These are phyloP conservation scores for Drosophila ezoana DNA, from an alignment of 2,888 invertebrate genomes.

Conservation along the genomic window DNA sequence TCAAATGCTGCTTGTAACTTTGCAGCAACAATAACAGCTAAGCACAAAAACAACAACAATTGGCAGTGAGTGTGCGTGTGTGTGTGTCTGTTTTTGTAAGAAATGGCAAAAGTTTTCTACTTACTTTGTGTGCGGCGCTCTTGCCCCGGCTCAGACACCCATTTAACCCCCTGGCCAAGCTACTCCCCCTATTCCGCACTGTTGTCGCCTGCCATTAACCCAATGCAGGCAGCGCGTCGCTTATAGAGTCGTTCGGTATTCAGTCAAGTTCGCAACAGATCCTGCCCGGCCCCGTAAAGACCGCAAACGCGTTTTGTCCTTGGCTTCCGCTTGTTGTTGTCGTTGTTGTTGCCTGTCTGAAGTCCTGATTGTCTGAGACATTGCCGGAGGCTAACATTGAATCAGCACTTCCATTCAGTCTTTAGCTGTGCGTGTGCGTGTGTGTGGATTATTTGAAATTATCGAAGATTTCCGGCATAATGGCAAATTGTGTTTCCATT, in stretches of 20 bases:
- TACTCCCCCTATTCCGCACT: constrained; percentile 3
- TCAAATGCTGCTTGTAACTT: constrained; percentile 80
- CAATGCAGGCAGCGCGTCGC: constrained; percentile 43
- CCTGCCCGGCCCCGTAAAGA: constrained; percentile 30
- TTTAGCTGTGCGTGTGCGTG: constrained; percentile 9
- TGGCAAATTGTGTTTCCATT: constrained; percentile 69
- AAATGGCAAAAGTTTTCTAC: constrained; percentile 72
- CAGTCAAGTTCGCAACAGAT: constrained; percentile 47
- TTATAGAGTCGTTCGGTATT: constrained; percentile 62
- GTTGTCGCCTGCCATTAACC: constrained; percentile 54
- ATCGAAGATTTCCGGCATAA: constrained; percentile 78
- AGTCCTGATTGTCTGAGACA: constrained; percentile 63
- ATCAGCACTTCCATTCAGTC: constrained; percentile 37
- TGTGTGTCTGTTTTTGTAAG: constrained; percentile 49
- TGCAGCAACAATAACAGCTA: constrained; percentile 45
- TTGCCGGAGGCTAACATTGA: constrained; percentile 46
- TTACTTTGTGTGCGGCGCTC: constrained; percentile 65
- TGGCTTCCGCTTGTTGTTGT: constrained; percentile 40
- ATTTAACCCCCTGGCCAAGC: background rate
- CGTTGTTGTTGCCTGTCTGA: constrained; percentile 20
- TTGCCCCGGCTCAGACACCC: constrained; percentile 23
- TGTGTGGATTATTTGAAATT: constrained; percentile 71
- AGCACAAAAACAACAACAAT: constrained; percentile 22
- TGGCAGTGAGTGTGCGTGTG: constrained; percentile 48
- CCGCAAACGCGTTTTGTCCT: constrained; percentile 45